Evolutionary conservation across 2,113 vertebrate species (phyloP), one percentile per base, ranked within the genome.

Genomic region (Ginglymostoma cirratum): DNA sequence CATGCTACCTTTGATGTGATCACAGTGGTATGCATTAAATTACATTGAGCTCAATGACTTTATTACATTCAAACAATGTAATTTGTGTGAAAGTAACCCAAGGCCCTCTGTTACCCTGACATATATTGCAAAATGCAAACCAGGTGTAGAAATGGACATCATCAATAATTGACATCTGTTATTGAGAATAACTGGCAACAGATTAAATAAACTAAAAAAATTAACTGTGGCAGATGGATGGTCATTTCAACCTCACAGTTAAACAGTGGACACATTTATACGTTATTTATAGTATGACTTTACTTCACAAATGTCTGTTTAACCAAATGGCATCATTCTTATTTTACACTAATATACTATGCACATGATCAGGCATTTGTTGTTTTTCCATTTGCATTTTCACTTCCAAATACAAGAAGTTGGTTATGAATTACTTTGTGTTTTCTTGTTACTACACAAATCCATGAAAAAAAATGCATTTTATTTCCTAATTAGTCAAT

Each of bases 131-230:
- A 94, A 90, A 94, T 70, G 66, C 38, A 70, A 94, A 94, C 93
- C 93, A 94, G 66, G 93, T 94, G 93, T 38, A 45, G 38, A 69
- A 94, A 61, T 42, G 93, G 93, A 94, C 93, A 30, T 94, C 67
- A 30, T 70, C 55, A 90, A 61, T 69, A 94, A 72, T 48, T 94
- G 38, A 67, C 27, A 19, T 45, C 19, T 94, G 23, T 69, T 94
- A 94, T 94, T 94, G 19, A 45, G 65, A 23, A 48, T 48, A 48
- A 21, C 65, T 94, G 93, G 93, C 93, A 94, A 70, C 38, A 67
- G 93, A 94, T 94, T 94, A 69, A 94, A 94, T 70, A 67, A 70
- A 70, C n/a, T 42, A 7, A 14, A 42, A 48, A 70, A 94, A 70
- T 94, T 94, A 70, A 48, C 38, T 42, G 23, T 10, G 3, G 38